Conservation (phyloP, 2,888 invertebrate genomes). For the Cephonodes hylas region DNA sequence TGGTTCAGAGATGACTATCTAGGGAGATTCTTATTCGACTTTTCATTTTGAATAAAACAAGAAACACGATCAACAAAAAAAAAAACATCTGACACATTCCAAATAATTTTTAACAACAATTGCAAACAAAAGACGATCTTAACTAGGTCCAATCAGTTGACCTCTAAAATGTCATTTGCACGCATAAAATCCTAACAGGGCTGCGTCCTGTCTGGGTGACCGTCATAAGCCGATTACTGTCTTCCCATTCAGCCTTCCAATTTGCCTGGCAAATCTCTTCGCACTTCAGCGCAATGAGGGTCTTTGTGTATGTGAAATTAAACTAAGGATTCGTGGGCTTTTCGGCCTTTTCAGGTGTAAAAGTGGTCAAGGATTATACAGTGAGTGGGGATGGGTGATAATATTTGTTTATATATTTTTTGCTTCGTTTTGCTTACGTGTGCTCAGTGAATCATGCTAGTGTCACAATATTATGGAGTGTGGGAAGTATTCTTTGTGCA, state of each 20-base stretch:
- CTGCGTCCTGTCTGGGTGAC: slow-evolving; percentile 15
- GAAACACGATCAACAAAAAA: not conserved
- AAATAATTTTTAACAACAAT: not conserved
- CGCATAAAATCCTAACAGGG: slow-evolving; percentile 11
- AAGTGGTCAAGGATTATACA: slow-evolving; percentile 1
- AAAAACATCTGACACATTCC: not conserved
- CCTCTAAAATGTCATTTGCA: not conserved
- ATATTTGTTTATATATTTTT: not conserved
- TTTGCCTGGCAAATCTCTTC: slow-evolving; percentile 64
- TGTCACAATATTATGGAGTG: too few relatives aligned
- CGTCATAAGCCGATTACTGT: slow-evolving; percentile 61
- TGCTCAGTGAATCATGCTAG: too few relatives aligned
- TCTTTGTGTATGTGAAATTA: slow-evolving; percentile 55
- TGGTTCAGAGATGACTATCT: too few relatives aligned
- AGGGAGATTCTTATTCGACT: too few relatives aligned
- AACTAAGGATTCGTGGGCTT: slow-evolving; percentile 32
- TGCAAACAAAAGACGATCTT: not conserved
- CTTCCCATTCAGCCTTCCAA: slow-evolving; percentile 50
- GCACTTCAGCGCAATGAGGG: slow-evolving; percentile 47
- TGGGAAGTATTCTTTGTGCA: too few relatives aligned
- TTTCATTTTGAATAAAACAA: not conserved
- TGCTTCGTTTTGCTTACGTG: not conserved
- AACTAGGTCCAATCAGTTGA: not conserved
- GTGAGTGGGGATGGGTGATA: not conserved
- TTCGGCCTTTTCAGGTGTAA: slow-evolving; percentile 7